phyloP scores from a whole-genome alignment of 2,888 invertebrate genomes.

The Pinctada fucata region DNA sequence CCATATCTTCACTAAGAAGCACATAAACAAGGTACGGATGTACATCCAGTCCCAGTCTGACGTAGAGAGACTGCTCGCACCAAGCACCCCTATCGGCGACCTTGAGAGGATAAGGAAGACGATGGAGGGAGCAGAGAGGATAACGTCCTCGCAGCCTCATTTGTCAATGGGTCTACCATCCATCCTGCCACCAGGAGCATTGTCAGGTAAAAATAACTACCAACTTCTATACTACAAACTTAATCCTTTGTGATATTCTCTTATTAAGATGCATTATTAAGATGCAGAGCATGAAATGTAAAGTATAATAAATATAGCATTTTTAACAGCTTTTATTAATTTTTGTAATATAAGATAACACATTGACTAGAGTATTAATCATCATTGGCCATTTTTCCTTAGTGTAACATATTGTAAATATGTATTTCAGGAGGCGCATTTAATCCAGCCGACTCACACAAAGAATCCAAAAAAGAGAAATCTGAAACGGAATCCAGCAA shows the following conservation, averaged over 20 bases:
- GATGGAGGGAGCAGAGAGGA: slow-evolving; percentile 60
- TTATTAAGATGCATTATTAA: too few relatives aligned
- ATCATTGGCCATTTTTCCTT: too few relatives aligned
- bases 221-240: too few relatives aligned
- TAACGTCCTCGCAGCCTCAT: slow-evolving; percentile 73
- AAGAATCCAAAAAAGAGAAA: slow-evolving; percentile 31
- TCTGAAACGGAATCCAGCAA: slow-evolving; percentile 13
- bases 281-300: too few relatives aligned
- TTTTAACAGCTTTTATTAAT: too few relatives aligned
- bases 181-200: slow-evolving; percentile 52
- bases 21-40: slow-evolving; percentile 91
- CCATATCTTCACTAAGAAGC: slow-evolving; percentile 95
- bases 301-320: too few relatives aligned
- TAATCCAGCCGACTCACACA: slow-evolving; percentile 49
- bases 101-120: slow-evolving; percentile 60
- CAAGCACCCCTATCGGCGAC: slow-evolving; percentile 60
- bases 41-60: slow-evolving; percentile 65
- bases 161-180: slow-evolving; percentile 71
- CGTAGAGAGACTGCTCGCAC: slow-evolving; percentile 60
- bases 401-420: too few relatives aligned
- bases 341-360: too few relatives aligned
- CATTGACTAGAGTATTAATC: too few relatives aligned
- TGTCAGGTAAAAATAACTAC: slow-evolving; percentile 56
- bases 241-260: too few relatives aligned
- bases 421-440: slow-evolving; percentile 42